Evolutionary conservation across 2,797 vertebrate genomes (phyloP), one percentile per base, ranked within the genome.

Genomic region (Pseudochaenichthys georgianus): DNA sequence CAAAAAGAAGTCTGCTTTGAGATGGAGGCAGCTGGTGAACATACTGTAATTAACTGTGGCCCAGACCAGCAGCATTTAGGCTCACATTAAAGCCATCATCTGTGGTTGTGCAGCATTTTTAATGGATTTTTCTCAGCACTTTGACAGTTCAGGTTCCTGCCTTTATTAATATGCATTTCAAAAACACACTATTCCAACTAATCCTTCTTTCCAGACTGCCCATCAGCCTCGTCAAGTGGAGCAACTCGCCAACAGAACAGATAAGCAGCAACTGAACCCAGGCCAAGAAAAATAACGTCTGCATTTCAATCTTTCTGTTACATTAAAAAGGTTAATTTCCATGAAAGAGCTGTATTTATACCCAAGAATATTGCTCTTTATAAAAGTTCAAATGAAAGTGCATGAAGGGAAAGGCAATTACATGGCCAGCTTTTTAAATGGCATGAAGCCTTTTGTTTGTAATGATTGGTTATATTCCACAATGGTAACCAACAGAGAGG

Each of bases 11-110:
- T 72, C 58, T 64, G 65, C 77, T 81, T 88, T 89, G 73, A 89
- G 70, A 78, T 66, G 42, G 73, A 88, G 80, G 80, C 91, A 92
- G 91, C 89, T 93, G 89, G 77, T 88, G 83, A 86, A 83, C 85
- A 87, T 81, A 75, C 77, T 83, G 85, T 82, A 95, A 95, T 94
- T 90, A 94, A 87, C 82, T 80, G 66, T 80, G 83, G 86, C 88
- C 87, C 76, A 28, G 66, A 91, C 85, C 70, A 87, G 83, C 83
- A 87, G 82, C 85, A 73, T 93, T 94, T 93, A 88, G 80, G 81
- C 78, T 80, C 81, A 84, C 78, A 93, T 92, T 93, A 93, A 94
- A 91, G 81, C 72, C 67, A 83, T 90, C 84, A 89, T 90, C 90
- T 88, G 82, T 77, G 73, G 75, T 89, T 70, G 79, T 72, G 75